Conservation (phyloP, 2,888 invertebrate species). For the Chrysodeixis includens region DNA sequence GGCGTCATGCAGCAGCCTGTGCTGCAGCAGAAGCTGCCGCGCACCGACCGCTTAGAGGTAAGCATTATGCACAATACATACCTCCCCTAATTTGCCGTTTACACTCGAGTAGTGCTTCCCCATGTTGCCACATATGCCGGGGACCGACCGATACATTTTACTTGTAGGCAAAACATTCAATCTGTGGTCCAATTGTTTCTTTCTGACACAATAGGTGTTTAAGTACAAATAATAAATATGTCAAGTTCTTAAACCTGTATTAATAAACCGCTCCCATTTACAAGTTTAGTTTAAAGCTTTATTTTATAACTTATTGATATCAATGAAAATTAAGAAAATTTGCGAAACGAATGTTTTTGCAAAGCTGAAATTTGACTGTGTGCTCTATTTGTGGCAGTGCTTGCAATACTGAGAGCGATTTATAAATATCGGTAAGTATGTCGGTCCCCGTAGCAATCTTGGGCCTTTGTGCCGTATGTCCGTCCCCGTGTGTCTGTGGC, state of each 20-base stretch:
- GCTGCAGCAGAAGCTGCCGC: conserved; percentile 97
- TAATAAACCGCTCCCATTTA: conserved; percentile 6
- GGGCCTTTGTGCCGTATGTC: conserved; percentile 73
- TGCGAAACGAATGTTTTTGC: neutral
- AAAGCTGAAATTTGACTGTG: neutral
- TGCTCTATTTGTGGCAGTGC: conserved; percentile 3
- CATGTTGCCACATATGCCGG: conserved; percentile 75
- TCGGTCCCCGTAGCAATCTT: conserved; percentile 77
- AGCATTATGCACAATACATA: conserved; percentile 73
- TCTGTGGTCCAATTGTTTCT: conserved; percentile 7
- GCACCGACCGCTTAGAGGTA: conserved; percentile 99
- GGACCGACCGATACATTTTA: conserved; percentile 69
- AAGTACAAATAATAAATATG: conserved; percentile 18
- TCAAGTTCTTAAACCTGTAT: conserved; percentile 13
- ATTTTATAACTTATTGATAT: neutral
- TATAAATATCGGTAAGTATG: conserved; percentile 33
- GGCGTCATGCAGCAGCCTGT: conserved; percentile 96
- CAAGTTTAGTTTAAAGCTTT: neutral
- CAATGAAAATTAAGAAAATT: neutral
- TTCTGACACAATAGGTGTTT: conserved; percentile 13
- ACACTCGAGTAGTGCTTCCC: conserved; percentile 78
- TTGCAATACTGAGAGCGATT: conserved; percentile 22
- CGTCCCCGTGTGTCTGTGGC: conserved; percentile 78
- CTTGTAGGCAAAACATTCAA: neutral
- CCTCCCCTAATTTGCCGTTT: conserved; percentile 33